Conservation (phyloP, 1,140 invertebrate species). For the Nasonia longicornis region DNA sequence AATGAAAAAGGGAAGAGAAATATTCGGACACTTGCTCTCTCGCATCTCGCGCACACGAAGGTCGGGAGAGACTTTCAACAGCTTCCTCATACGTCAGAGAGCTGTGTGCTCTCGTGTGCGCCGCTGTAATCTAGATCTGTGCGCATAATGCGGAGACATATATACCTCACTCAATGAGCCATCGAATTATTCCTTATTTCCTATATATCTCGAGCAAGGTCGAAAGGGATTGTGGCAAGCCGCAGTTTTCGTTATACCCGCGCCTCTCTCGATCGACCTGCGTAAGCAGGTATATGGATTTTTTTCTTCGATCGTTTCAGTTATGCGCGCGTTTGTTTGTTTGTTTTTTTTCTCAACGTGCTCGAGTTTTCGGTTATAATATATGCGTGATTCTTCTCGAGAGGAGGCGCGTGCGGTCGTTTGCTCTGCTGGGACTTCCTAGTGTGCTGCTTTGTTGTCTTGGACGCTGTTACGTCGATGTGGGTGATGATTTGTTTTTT, state of each 20-base stretch:
- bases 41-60: slow-evolving; percentile 45
- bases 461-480: no score
- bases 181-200: slow-evolving; percentile 54
- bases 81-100: slow-evolving; percentile 57
- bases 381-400: no score
- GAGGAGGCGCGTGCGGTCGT: no score
- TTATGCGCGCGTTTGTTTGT: slow-evolving; percentile 36
- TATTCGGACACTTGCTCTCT: slow-evolving; percentile 28
- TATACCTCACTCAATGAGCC: slow-evolving; percentile 46
- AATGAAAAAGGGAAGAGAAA: slow-evolving; percentile 28
- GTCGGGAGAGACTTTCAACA: slow-evolving; percentile 50
- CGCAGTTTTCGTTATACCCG: not conserved
- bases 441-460: no score
- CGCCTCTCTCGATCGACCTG: not conserved
- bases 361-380: not conserved
- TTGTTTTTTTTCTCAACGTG: slow-evolving; percentile 29
- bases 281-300: slow-evolving; percentile 20
- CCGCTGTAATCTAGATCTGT: not conserved
- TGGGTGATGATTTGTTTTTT: no score
- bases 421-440: no score
- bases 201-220: slow-evolving; percentile 57
- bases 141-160: not conserved
- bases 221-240: slow-evolving; percentile 58
- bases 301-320: slow-evolving; percentile 43
- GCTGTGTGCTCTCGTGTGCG: not conserved